A percentile compares a stretch with the other conserved stretches of the same genome.
phyloP scores from a whole-genome alignment of 2,113 vertebrate genomes.

The Grallaria varia region DNA sequence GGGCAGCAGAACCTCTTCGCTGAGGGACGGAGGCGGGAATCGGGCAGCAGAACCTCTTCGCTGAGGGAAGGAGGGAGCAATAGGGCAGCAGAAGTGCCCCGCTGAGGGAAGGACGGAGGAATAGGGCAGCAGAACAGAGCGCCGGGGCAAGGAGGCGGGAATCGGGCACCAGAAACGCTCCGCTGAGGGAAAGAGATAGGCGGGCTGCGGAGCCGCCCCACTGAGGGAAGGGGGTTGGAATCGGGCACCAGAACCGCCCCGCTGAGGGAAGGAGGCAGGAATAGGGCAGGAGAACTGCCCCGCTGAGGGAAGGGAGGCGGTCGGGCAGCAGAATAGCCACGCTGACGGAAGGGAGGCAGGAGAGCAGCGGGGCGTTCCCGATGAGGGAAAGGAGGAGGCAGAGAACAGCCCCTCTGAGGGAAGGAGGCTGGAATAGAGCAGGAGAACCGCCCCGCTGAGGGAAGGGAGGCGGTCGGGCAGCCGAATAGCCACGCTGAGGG shows the following conservation, averaged over 20 bases:
- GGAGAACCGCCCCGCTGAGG: neutral
- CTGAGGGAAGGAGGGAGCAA: neutral
- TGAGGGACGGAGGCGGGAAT: neutral
- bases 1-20: neutral
- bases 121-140: neutral
- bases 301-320: neutral
- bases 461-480: accelerated
- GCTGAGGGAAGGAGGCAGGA: neutral
- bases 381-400: no score
- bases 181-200: neutral
- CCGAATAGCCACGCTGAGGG: no score
- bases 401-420: neutral
- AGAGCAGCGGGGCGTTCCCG: no score
- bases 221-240: neutral
- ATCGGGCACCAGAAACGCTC: neutral
- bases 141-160: neutral
- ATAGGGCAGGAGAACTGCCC: neutral
- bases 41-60: neutral
- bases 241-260: neutral
- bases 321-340: no score
- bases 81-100: neutral
- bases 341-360: no score
- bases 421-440: neutral
- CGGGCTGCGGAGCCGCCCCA: neutral
- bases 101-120: neutral